Evolutionary conservation across 2,797 vertebrate species (phyloP).

Genomic region (Choloepus didactylus): DNA sequence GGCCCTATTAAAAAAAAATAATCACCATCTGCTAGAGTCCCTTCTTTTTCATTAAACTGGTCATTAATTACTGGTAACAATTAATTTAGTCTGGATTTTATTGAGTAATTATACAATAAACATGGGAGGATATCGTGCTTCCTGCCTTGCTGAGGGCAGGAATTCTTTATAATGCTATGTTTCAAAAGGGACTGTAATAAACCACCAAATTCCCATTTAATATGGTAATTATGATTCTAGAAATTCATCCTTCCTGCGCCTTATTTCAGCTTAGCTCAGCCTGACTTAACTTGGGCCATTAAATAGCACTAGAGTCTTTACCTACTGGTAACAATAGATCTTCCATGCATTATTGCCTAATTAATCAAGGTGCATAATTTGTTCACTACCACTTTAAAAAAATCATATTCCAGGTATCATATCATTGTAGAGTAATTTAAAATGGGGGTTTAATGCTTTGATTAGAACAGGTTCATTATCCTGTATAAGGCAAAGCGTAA

Average conservation of each 20-base stretch:
- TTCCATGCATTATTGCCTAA: constrained; percentile 83
- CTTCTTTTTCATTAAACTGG: constrained; percentile 72
- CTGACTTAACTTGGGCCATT: constrained; percentile 74
- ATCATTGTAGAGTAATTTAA: constrained; percentile 68
- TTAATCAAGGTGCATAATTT: constrained; percentile 81
- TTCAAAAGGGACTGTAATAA: constrained; percentile 79
- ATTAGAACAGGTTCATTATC: constrained; percentile 67
- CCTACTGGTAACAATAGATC: constrained; percentile 83
- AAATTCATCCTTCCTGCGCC: constrained; percentile 80
- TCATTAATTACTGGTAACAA: constrained; percentile 82
- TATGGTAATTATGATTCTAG: constrained; percentile 55
- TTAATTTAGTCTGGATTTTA: constrained; percentile 81
- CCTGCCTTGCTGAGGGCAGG: constrained; percentile 48
- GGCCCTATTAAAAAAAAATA: constrained; percentile 74
- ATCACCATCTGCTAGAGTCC: constrained; percentile 71
- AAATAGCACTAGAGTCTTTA: constrained; percentile 68
- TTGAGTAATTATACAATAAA: constrained; percentile 83
- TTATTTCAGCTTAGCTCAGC: constrained; percentile 82
- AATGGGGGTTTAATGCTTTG: constrained; percentile 47
- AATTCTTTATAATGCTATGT: constrained; percentile 76
- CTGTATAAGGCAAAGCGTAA: constrained; percentile 68
- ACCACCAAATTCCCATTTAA: constrained; percentile 60
- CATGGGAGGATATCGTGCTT: constrained; percentile 61
- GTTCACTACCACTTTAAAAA: constrained; percentile 64
- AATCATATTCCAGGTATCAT: constrained; percentile 74